phyloP scores from a whole-genome alignment of 2,797 vertebrate genomes.

The Lepus townsendii region DNA sequence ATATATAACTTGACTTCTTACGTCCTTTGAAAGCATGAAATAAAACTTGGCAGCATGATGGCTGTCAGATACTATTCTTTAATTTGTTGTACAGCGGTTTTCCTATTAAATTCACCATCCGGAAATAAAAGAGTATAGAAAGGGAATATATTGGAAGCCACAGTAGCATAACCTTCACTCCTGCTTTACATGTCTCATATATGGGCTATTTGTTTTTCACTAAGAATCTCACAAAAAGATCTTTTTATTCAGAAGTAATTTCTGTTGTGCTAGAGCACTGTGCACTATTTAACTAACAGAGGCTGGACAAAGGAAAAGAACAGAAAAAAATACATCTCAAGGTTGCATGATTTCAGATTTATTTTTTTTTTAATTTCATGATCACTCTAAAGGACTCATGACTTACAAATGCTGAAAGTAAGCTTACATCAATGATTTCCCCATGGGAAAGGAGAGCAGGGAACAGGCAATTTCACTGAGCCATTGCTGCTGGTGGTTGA shows the following conservation, averaged over 20 bases:
- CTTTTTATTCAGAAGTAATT: constrained; percentile 18
- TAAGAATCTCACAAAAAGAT: constrained; percentile 12
- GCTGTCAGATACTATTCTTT: background rate
- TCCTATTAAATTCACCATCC: constrained; percentile 37
- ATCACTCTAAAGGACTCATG: background rate
- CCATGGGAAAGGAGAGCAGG: background rate
- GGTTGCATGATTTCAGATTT: background rate
- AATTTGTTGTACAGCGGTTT: background rate
- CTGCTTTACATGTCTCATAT: background rate
- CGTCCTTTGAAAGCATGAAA: background rate
- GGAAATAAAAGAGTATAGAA: background rate
- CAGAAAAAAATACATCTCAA: background rate
- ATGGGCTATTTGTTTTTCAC: background rate
- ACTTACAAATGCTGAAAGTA: background rate
- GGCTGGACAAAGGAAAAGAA: background rate
- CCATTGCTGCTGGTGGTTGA: background rate
- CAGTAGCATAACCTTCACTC: background rate
- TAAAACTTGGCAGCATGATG: background rate
- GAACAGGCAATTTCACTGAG: background rate
- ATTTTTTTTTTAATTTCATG: background rate
- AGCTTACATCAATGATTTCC: background rate
- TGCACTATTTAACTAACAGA: background rate
- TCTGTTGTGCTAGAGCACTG: background rate
- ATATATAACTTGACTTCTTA: constrained; percentile 6
- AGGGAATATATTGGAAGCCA: background rate